A percentile compares a stretch with the other conserved stretches of the same genome.
Evolutionary conservation across 2,113 vertebrate species (phyloP).

Genomic region (Eolophus roseicapilla): DNA sequence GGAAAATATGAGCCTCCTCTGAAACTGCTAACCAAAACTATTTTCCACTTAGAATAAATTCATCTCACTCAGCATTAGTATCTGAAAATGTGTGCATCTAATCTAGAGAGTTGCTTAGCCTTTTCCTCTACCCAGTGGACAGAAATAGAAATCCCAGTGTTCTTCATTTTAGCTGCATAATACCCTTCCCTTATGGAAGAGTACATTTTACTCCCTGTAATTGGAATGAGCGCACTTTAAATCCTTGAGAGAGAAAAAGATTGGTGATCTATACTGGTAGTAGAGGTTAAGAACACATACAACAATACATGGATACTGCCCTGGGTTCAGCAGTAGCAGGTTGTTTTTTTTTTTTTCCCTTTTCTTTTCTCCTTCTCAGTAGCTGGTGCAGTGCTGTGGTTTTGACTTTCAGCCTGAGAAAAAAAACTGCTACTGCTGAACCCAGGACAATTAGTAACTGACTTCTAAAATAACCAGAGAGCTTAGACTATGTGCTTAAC

Average conservation of each 20-base stretch:
- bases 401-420: too few species aligned
- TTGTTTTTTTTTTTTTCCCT: too few species aligned
- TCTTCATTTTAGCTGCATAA: neutral
- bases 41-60: neutral
- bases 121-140: neutral
- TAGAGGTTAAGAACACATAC: too few species aligned
- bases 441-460: neutral
- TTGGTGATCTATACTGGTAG: too few species aligned
- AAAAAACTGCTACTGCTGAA: too few species aligned
- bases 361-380: too few species aligned
- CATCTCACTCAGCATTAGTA: neutral
- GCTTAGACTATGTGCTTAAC: neutral
- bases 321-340: too few species aligned
- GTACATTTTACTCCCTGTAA: neutral
- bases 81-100: neutral
- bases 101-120: neutral
- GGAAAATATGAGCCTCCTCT: neutral
- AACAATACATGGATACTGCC: too few species aligned
- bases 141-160: neutral
- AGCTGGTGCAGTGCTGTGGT: too few species aligned
- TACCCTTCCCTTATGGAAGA: neutral
- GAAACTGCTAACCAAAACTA: neutral
- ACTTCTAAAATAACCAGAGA: neutral
- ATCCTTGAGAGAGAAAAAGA: too few species aligned
- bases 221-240: too few species aligned